A percentile compares a stretch with the other conserved stretches of the same genome.
Evolutionary conservation across 2,797 vertebrate species (phyloP).

Genomic region (Trematomus bernacchii): DNA sequence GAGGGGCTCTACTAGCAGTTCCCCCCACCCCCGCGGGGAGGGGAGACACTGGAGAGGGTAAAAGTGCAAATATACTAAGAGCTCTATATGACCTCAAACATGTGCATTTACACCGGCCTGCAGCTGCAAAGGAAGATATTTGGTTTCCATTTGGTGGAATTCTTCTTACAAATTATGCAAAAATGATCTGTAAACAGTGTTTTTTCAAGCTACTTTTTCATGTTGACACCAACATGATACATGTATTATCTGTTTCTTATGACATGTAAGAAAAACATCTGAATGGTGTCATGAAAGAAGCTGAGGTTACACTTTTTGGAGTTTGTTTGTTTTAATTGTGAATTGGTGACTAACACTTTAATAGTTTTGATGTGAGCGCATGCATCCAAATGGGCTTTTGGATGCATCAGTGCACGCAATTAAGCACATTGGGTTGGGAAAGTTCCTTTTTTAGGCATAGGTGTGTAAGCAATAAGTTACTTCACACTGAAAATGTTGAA

Average conservation of each 20-base stretch:
- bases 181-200: no score
- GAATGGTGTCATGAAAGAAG: not conserved
- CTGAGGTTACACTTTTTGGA: not conserved
- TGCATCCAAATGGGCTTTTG: not conserved
- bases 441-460: no score
- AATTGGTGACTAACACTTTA: not conserved
- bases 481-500: no score
- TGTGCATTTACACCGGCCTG: conserved; percentile 27
- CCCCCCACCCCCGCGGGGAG: conserved; percentile 45
- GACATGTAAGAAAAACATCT: not conserved
- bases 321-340: not conserved
- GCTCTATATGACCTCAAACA: conserved; percentile 63
- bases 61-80: conserved; percentile 52
- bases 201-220: not conserved
- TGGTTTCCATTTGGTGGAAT: no score
- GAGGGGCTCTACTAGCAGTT: conserved; percentile 73
- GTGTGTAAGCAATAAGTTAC: no score
- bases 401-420: no score
- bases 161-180: no score
- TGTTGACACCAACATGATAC: not conserved
- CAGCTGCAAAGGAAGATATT: not conserved
- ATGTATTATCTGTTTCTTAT: not conserved
- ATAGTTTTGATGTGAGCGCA: not conserved
- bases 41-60: conserved; percentile 59
- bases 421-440: not conserved